Conservation (phyloP, 1,140 invertebrate species). For the Belonocnema kinseyi region DNA sequence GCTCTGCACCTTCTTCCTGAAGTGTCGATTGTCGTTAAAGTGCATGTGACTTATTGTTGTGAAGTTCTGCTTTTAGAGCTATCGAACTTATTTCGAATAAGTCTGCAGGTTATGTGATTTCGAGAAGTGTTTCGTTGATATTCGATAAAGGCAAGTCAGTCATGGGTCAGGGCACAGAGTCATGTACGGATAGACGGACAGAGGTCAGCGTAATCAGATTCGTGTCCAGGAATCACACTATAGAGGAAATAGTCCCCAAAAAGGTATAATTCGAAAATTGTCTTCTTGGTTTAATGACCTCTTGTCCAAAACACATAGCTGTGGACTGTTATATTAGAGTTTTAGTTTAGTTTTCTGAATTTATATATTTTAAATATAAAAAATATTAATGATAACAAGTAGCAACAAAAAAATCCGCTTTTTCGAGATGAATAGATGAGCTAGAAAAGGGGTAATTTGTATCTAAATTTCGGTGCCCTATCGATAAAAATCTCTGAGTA, state of each 20-base stretch:
- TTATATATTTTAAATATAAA: too few species aligned
- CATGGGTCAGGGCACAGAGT: conserved; percentile 73
- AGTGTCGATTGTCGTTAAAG: conserved; percentile 33
- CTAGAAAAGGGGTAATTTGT: too few species aligned
- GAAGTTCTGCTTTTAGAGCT: not conserved
- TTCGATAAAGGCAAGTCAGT: conserved; percentile 32
- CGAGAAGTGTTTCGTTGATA: conserved; percentile 29
- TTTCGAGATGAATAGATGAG: too few species aligned
- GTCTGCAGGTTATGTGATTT: conserved; percentile 59
- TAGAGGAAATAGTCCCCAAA: conserved; percentile 74
- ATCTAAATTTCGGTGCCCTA: too few species aligned
- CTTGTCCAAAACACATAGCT: conserved; percentile 66
- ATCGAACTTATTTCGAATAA: conserved; percentile 35
- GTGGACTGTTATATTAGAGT: too few species aligned
- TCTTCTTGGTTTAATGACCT: conserved; percentile 68
- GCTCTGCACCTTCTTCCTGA: too few species aligned
- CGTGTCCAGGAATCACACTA: conserved; percentile 72
- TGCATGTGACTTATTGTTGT: conserved; percentile 19
- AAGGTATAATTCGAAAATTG: conserved; percentile 64
- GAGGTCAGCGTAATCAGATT: conserved; percentile 74
- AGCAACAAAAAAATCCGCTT: too few species aligned
- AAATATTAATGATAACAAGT: too few species aligned
- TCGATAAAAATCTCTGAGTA: too few species aligned
- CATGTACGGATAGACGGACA: conserved; percentile 68
- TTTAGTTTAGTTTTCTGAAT: too few species aligned